Evolutionary conservation across 2,113 vertebrate species (phyloP).

Genomic region (Cettia cetti): DNA sequence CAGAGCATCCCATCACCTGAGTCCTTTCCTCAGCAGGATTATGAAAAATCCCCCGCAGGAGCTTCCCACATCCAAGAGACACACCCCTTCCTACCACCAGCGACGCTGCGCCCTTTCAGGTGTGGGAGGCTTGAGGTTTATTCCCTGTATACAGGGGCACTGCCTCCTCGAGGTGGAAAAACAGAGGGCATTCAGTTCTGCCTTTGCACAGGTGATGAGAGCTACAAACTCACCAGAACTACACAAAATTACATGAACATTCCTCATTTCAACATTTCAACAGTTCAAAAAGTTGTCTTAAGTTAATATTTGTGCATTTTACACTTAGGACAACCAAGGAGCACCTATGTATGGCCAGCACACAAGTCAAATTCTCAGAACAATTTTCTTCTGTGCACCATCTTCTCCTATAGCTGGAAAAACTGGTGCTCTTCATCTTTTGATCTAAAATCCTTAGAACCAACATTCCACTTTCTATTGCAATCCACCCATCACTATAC

Average conservation of each 20-base stretch:
- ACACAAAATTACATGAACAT: not conserved
- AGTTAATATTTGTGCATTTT: not conserved
- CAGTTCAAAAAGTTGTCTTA: not conserved
- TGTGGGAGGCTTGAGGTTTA: constrained; percentile 13
- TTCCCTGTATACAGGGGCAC: not conserved
- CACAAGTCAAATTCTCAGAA: not conserved
- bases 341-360: not conserved
- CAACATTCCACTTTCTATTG: not conserved
- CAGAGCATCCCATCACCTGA: constrained; percentile 30
- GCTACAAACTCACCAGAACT: not conserved
- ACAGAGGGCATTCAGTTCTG: not conserved
- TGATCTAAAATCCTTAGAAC: not conserved
- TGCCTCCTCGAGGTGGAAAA: not conserved
- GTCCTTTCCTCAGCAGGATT: constrained; percentile 39
- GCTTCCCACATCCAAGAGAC: constrained; percentile 43
- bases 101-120: not conserved
- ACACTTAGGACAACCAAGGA: not conserved
- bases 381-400: not conserved
- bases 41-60: constrained; percentile 54
- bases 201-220: not conserved
- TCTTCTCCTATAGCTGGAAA: not conserved
- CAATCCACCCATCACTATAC: not conserved
- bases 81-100: constrained; percentile 50
- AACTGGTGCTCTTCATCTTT: not conserved
- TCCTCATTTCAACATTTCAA: not conserved